Base-by-base conservation (phyloP, 1,140 invertebrate species). In the Lepidostoma basale region DNA sequence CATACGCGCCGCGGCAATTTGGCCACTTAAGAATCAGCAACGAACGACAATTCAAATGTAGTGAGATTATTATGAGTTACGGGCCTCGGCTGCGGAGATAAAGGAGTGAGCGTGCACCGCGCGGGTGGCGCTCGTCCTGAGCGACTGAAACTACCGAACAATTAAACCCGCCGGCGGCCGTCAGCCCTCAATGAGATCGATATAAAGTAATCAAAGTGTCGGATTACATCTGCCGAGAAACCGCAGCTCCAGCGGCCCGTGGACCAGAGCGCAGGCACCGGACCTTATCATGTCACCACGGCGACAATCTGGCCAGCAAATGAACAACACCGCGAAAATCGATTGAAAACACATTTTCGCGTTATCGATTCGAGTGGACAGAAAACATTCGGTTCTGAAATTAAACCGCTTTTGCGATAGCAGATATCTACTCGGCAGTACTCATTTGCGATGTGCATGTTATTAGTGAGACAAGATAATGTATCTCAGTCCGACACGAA, bases 21-120 rank as follows among this genome's bases (percentile, higher is more conserved):
- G 64, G 30, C 64, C 64, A 67, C 39, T 59, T 59, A 59, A 59
- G 28, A 33, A 67, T 67, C 54, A 26, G 62, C 23, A 14, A 39
- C 44, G 45, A 40, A 20, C 25, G 44, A 52, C 45, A 3, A 42
- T 44, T 16, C 26, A 26, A 60, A 42, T 60, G 16, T 36, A n/a
- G 18, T n/a, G 14, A 44, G n/a, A 60, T 60, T 60, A 39, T 16
- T 40, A 42, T 14, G 30, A 5, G 30, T 6, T 42, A 9, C 25
- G 26, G 12, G 30, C 20, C n/a, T 14, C 18, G 39, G 42, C 10
- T 36, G 16, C 9, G 22, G 25, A 26, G 36, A 42, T 26, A 14
- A 60, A 42, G 12, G 5, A 33, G 23, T 6, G 56, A 59, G 56
- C 42, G 56, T 33, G 30, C 30, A 33, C 30, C 14, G 36, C 56